phyloP scores from a whole-genome alignment of 2,888 invertebrate species.

The Andrena camellia region DNA sequence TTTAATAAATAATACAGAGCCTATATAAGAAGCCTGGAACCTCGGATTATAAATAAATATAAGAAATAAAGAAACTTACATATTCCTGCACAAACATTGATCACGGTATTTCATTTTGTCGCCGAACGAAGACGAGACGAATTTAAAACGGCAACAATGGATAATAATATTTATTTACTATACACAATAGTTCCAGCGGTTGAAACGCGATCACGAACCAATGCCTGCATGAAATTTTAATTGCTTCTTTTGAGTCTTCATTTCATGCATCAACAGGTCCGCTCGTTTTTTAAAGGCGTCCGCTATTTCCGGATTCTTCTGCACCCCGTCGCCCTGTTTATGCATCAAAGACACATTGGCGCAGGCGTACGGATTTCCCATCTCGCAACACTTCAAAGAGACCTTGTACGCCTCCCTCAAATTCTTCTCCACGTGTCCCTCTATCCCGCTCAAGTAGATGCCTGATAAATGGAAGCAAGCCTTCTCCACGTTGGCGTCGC shows the following conservation, averaged over 20 bases:
- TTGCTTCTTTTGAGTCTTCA: constrained; percentile 85
- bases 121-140: not conserved
- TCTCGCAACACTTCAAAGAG: constrained; percentile 92
- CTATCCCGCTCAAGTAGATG: constrained; percentile 91
- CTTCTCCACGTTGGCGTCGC: constrained; percentile 86
- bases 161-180: constrained; percentile 6
- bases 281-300: constrained; percentile 91
- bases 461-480: constrained; percentile 94
- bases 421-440: constrained; percentile 88
- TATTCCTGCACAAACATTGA: not conserved
- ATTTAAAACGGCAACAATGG: not conserved
- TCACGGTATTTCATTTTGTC: not conserved
- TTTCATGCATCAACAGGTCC: constrained; percentile 89
- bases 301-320: constrained; percentile 90
- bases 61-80: too few species aligned
- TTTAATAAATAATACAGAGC: too few species aligned
- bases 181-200: not conserved
- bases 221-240: constrained; percentile 86
- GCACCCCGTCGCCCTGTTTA: constrained; percentile 93
- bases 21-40: too few species aligned
- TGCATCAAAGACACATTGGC: constrained; percentile 96
- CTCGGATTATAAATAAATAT: too few species aligned
- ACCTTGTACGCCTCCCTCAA: constrained; percentile 92
- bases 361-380: constrained; percentile 95
- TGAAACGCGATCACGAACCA: not conserved